Conservation (phyloP, 2,113 vertebrate genomes). For the Actenoides lindsayi region DNA sequence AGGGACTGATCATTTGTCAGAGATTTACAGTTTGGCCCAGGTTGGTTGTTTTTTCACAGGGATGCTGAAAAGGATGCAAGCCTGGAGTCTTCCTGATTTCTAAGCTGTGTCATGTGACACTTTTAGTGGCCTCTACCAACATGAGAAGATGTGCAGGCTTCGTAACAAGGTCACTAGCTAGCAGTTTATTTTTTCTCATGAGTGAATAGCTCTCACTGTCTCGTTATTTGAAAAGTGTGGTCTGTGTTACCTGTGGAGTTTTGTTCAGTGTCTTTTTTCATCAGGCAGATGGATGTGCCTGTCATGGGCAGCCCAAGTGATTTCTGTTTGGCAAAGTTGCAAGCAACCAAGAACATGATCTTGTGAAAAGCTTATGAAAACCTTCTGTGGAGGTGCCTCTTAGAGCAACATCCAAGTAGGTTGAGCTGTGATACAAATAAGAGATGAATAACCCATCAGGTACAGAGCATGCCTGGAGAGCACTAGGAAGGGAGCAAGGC, state of each 20-base stretch:
- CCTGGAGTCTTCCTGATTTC: neutral
- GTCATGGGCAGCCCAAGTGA: neutral
- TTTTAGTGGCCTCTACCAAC: neutral
- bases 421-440: neutral
- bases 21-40: neutral
- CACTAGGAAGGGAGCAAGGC: neutral
- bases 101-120: neutral
- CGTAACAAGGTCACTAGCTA: neutral
- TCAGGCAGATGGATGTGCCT: neutral
- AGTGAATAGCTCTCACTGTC: neutral
- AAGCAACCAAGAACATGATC: neutral
- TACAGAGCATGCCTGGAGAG: rapidly evolving
- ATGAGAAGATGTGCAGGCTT: neutral
- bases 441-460: neutral
- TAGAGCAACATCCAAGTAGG: neutral
- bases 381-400: neutral
- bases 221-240: neutral
- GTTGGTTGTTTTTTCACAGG: neutral
- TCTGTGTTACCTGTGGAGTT: neutral
- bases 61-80: neutral
- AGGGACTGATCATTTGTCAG: neutral
- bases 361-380: neutral
- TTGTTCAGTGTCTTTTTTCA: neutral
- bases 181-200: neutral
- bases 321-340: neutral